phyloP scores from a whole-genome alignment of 2,888 invertebrate genomes.

The Chirona hameri region DNA sequence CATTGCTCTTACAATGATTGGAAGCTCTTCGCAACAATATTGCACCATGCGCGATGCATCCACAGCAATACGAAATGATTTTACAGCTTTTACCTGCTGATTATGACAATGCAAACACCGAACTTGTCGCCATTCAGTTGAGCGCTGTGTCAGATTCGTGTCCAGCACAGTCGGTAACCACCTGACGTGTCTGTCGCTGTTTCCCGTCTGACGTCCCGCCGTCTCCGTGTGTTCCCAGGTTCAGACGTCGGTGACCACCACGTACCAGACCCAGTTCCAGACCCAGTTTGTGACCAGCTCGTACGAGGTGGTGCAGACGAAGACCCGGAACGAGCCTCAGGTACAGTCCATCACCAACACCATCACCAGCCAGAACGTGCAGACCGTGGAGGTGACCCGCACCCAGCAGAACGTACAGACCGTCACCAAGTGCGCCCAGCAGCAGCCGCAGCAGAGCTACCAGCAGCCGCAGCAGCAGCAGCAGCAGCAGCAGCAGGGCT shows the following conservation, averaged over 20 bases:
- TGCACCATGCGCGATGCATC: too few relatives aligned
- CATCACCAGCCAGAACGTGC: not conserved
- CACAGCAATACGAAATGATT: too few relatives aligned
- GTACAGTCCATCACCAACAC: constrained; percentile 30
- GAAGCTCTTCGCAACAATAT: too few relatives aligned
- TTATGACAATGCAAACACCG: too few relatives aligned
- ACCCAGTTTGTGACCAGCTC: constrained; percentile 23
- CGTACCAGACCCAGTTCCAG: constrained; percentile 24
- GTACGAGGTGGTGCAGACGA: constrained; percentile 14
- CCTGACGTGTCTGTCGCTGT: too few relatives aligned
- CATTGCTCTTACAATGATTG: too few relatives aligned
- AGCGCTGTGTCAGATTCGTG: too few relatives aligned
- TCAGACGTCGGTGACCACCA: not conserved
- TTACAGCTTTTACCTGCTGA: too few relatives aligned
- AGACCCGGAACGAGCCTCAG: constrained; percentile 28
- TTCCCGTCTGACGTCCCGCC: too few relatives aligned
- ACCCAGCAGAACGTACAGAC: constrained; percentile 28
- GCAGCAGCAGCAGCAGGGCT: not conserved
- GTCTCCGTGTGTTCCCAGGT: too few relatives aligned
- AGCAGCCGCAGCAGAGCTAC: not conserved
- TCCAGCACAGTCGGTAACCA: too few relatives aligned
- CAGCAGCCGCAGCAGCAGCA: not conserved
- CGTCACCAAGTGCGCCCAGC: constrained; percentile 22
- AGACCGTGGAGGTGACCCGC: constrained; percentile 10
- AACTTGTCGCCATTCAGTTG: too few relatives aligned